Evolutionary conservation across 2,113 vertebrate species (phyloP).

Genomic region (Athene cunicularia): DNA sequence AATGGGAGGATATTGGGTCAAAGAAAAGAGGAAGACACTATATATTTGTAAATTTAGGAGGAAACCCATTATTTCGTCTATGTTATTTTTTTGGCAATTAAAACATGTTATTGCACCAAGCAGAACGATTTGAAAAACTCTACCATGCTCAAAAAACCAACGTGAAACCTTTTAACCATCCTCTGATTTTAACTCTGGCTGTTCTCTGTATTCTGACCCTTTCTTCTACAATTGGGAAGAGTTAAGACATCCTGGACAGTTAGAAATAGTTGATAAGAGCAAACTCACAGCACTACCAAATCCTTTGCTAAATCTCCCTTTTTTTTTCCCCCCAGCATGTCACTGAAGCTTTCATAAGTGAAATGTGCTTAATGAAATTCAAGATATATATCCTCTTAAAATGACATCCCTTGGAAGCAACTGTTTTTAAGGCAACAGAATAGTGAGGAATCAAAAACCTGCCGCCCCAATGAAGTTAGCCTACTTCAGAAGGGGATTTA

Average conservation of each 20-base stretch:
- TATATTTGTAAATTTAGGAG: background rate
- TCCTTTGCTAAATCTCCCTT: conserved; percentile 30
- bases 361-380: conserved; percentile 56
- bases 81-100: background rate
- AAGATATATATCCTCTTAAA: conserved; percentile 55
- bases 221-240: background rate
- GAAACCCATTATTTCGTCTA: background rate
- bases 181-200: background rate
- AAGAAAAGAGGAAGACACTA: background rate
- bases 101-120: background rate
- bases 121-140: background rate
- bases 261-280: conserved; percentile 17
- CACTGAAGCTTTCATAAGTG: conserved; percentile 35
- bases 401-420: conserved; percentile 36
- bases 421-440: conserved; percentile 36
- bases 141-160: background rate
- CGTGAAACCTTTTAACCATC: background rate
- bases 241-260: background rate
- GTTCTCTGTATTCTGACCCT: background rate
- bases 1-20: background rate
- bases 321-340: background rate
- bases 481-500: conserved; percentile 13
- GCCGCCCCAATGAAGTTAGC: background rate
- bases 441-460: conserved; percentile 5
- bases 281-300: conserved; percentile 37